Conservation (phyloP, 1,140 invertebrate genomes). For the Aphelinus atriplicis region DNA sequence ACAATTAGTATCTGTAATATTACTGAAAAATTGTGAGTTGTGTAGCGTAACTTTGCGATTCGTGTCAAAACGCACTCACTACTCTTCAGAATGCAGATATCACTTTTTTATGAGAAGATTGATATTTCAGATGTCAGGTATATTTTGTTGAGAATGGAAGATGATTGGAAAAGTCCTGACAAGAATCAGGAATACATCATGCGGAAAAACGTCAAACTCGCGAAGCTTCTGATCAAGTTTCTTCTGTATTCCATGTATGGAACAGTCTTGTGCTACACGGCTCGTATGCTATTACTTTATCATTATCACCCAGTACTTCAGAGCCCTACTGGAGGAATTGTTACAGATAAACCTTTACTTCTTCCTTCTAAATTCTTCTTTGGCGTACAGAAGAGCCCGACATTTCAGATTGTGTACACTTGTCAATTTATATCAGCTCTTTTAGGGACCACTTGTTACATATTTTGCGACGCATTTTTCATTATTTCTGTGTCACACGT, state of each 20-base stretch:
- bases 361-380: conserved; percentile 32
- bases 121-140: conserved; percentile 10
- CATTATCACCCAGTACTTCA: neutral
- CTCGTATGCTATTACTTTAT: neutral
- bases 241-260: conserved; percentile 11
- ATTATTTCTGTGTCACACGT: conserved; percentile 34
- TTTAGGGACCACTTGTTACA: conserved; percentile 12
- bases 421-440: conserved; percentile 21
- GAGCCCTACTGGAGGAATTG: no score
- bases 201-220: conserved; percentile 19
- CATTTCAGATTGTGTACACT: conserved; percentile 36
- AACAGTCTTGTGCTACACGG: conserved; percentile 4
- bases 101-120: neutral
- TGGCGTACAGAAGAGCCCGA: conserved; percentile 26
- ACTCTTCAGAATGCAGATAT: no score
- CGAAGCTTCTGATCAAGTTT: neutral
- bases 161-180: conserved; percentile 21
- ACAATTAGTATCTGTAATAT: no score
- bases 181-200: conserved; percentile 3
- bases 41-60: no score
- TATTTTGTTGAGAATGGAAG: conserved; percentile 1
- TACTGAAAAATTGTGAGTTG: no score
- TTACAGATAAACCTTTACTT: conserved; percentile 15
- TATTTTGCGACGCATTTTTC: conserved; percentile 31
- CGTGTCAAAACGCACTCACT: no score